These are phyloP conservation scores for Caenorhabditis wallacei DNA, from an alignment of 2,888 invertebrate species.

Conservation along the genomic window DNA sequence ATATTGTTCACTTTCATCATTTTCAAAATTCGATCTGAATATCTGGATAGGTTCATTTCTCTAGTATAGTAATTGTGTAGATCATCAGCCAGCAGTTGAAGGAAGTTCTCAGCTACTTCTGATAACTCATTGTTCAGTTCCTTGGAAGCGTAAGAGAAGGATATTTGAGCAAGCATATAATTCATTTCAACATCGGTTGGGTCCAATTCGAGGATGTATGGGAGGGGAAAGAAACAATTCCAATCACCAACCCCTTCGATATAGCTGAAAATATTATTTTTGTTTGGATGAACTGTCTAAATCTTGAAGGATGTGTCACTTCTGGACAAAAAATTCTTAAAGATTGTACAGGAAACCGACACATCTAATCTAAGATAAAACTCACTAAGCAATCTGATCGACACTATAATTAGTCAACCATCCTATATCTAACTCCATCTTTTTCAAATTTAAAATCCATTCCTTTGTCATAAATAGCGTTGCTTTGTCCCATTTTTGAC, in stretches of 20 bases:
- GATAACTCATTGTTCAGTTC: constrained; percentile 12
- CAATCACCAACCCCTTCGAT: constrained; percentile 18
- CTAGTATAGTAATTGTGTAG: constrained; percentile 59
- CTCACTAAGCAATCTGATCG: constrained; percentile 31
- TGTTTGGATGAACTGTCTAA: neutral
- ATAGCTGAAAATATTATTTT: constrained; percentile 47
- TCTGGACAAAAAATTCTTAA: neutral
- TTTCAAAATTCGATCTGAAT: constrained; percentile 65
- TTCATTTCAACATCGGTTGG: constrained; percentile 52
- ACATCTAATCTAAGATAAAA: neutral
- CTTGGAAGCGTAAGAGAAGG: constrained; percentile 49
- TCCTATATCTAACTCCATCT: constrained; percentile 27
- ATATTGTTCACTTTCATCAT: constrained; percentile 65
- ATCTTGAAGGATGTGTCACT: too few relatives aligned
- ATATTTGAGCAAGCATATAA: constrained; percentile 57
- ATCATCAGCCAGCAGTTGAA: constrained; percentile 50
- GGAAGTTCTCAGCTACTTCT: constrained; percentile 24
- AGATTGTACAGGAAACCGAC: neutral
- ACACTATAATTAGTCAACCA: constrained; percentile 30
- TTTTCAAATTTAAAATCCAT: neutral
- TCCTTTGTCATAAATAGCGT: constrained; percentile 2
- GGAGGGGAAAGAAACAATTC: constrained; percentile 18
- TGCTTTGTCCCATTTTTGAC: constrained; percentile 5
- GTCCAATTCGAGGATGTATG: constrained; percentile 32
- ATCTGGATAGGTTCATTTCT: constrained; percentile 47